These are phyloP conservation scores for Gymnocypris eckloni DNA, from an alignment of 2,797 vertebrate species.

Conservation along the genomic window DNA sequence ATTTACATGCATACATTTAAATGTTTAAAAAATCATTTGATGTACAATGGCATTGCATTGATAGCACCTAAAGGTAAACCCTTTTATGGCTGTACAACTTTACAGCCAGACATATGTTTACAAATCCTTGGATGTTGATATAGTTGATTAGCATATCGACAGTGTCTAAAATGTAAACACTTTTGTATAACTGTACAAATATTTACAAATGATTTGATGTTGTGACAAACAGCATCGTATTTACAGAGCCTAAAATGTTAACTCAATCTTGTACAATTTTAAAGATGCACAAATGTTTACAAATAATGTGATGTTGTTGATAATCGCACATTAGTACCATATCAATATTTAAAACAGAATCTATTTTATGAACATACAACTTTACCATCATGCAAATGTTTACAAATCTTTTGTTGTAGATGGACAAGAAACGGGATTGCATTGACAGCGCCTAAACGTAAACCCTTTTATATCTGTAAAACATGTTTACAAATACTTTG, in stretches of 20 bases:
- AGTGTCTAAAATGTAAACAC: not conserved
- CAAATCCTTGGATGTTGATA: not conserved
- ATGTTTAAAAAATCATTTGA: not conserved
- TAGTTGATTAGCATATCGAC: not conserved
- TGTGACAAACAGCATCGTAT: no score
- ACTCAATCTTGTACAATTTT: no score
- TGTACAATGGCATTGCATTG: not conserved
- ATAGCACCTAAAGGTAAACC: not conserved
- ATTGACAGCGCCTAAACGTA: not conserved
- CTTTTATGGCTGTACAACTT: not conserved
- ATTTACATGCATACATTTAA: not conserved
- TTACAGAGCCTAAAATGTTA: no score
- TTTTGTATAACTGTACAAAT: no score
- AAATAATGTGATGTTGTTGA: no score
- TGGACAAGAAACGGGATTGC: not conserved
- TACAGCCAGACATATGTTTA: not conserved
- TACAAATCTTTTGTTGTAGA: not conserved
- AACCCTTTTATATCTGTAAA: not conserved
- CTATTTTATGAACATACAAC: not conserved
- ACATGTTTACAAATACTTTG: not conserved
- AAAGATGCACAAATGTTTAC: no score
- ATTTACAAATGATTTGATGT: no score
- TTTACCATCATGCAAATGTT: not conserved
- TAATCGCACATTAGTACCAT: no score
- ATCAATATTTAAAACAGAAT: no score